A percentile compares a stretch with the other conserved stretches of the same genome.
These are phyloP conservation scores for Rhopalosiphum nymphaeae DNA, from an alignment of 2,888 invertebrate species.

Conservation along the genomic window DNA sequence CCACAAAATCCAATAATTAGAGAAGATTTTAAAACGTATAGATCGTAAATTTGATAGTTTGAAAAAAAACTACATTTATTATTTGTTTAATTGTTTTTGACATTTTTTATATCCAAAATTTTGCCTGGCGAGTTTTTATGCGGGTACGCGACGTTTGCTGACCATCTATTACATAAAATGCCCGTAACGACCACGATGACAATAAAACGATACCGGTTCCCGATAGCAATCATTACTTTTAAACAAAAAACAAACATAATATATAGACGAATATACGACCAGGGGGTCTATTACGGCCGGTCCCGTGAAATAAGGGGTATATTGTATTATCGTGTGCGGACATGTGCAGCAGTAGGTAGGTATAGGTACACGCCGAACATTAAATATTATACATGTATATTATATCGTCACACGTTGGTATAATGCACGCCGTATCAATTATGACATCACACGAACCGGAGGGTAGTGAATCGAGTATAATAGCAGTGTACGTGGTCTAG, in stretches of 20 bases:
- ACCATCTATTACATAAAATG: not conserved
- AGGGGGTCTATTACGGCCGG: not conserved
- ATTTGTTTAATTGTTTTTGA: not conserved
- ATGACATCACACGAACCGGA: not conserved
- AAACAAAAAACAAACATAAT: not conserved
- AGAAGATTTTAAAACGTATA: not conserved
- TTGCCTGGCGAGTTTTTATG: not conserved
- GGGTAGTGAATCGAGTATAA: not conserved
- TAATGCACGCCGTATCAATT: constrained; percentile 1
- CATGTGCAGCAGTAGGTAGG: not conserved
- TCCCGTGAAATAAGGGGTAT: not conserved
- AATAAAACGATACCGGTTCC: not conserved
- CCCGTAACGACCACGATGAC: not conserved
- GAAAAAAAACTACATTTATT: not conserved
- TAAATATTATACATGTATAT: not conserved
- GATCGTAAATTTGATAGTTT: not conserved
- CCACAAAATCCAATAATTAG: no score
- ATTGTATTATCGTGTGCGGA: not conserved
- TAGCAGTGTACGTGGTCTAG: not conserved
- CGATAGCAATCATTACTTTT: not conserved
- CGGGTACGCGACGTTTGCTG: not conserved
- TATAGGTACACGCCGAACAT: not conserved
- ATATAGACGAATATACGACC: not conserved
- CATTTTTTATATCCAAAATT: not conserved
- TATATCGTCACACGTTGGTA: not conserved